Conservation (phyloP, 2,888 invertebrate species). For the Apamea epomidion region DNA sequence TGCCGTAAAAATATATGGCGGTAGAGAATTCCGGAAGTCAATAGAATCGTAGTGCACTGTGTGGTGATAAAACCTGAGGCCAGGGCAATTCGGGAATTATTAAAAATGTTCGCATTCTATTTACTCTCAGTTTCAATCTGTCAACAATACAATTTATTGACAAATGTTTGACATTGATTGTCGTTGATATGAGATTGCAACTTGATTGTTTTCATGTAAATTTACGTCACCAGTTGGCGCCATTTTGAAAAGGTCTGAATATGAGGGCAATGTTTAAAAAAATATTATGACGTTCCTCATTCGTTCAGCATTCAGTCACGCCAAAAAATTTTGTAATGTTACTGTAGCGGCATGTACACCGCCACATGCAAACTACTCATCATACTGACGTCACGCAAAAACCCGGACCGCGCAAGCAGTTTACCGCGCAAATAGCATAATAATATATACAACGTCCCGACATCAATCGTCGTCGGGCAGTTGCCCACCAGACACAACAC, state of each 20-base stretch:
- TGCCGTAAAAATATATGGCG: slow-evolving; percentile 23
- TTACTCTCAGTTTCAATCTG: background rate
- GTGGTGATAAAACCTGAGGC: background rate
- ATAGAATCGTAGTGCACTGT: background rate
- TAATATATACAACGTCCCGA: too few species aligned
- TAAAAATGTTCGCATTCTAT: background rate
- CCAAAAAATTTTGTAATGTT: background rate
- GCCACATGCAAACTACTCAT: too few species aligned
- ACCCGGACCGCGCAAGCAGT: too few species aligned
- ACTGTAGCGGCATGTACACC: too few species aligned
- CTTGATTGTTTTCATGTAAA: background rate
- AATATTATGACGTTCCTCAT: background rate
- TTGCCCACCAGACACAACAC: too few species aligned
- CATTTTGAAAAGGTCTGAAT: background rate
- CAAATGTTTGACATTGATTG: background rate
- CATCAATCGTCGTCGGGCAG: too few species aligned
- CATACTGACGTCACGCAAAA: too few species aligned
- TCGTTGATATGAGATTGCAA: background rate
- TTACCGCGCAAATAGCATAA: too few species aligned
- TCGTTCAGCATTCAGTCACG: background rate
- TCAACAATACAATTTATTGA: background rate
- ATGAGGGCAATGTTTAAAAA: background rate
- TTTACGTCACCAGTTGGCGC: background rate
- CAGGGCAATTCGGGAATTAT: background rate
- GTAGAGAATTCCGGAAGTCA: background rate